A percentile compares a stretch with the other conserved stretches of the same genome.
Evolutionary conservation across 2,888 invertebrate species (phyloP).

Genomic region (Pheosia tremula): DNA sequence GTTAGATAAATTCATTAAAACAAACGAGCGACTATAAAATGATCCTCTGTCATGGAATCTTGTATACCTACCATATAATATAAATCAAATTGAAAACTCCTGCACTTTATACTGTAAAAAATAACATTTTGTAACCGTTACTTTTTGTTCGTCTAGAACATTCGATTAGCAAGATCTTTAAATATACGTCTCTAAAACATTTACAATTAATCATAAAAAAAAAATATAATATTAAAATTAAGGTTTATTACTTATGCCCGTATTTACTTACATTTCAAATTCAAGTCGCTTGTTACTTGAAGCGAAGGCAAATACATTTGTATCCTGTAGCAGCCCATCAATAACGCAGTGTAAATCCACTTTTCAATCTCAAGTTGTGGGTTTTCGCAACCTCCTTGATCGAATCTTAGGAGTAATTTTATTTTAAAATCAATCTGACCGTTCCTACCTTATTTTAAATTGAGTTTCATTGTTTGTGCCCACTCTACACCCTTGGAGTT

Average conservation of each 20-base stretch:
- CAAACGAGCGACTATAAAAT: too few species aligned
- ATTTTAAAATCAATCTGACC: conserved; percentile 29
- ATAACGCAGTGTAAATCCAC: conserved; percentile 5
- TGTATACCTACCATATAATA: not conserved
- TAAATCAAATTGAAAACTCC: not conserved
- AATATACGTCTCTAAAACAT: not conserved
- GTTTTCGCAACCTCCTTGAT: conserved; percentile 28
- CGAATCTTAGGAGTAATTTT: conserved; percentile 20
- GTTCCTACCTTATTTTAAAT: conserved; percentile 33
- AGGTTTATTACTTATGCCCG: not conserved
- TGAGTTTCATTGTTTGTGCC: conserved; percentile 36
- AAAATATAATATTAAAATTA: too few species aligned
- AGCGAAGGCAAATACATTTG: conserved; percentile 5
- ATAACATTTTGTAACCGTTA: too few species aligned
- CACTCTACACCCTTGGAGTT: conserved; percentile 43
- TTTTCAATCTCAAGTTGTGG: conserved; percentile 7
- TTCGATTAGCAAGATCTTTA: not conserved
- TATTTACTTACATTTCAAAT: not conserved
- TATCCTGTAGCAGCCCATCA: not conserved
- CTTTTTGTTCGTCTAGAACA: not conserved
- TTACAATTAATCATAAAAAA: too few species aligned
- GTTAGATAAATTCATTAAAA: too few species aligned
- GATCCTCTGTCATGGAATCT: not conserved
- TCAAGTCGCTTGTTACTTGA: not conserved
- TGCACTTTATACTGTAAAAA: not conserved